Percentiles rank a stretch among this genome's conserved stretches.
phyloP scores from a whole-genome alignment of 2,888 invertebrate species.

The Sturmia bella region DNA sequence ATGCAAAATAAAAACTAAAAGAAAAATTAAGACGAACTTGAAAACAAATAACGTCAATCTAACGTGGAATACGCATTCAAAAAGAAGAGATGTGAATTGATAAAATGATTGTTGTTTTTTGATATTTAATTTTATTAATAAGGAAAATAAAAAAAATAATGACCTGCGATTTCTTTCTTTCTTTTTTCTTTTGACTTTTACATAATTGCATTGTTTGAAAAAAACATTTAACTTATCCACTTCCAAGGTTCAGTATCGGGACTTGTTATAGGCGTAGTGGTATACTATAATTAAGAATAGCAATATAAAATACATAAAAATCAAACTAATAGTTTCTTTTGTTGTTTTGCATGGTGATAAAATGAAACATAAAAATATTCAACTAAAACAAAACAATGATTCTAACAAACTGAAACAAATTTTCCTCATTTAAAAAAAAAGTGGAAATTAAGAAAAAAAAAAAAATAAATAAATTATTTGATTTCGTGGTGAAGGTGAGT shows the following conservation, averaged over 20 bases:
- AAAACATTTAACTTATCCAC: conserved; percentile 85
- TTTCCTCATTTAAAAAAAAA: not conserved
- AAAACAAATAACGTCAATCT: conserved; percentile 25
- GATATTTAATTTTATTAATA: conserved; percentile 55
- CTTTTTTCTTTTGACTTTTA: conserved; percentile 50
- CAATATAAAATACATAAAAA: conserved; percentile 65
- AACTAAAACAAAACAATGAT: too few relatives aligned
- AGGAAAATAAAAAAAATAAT: conserved; percentile 66
- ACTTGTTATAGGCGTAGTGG: conserved; percentile 90
- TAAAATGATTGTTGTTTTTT: conserved; percentile 69
- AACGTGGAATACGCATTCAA: conserved; percentile 65
- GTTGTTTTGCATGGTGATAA: conserved; percentile 12
- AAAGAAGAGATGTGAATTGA: conserved; percentile 46
- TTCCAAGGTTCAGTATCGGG: conserved; percentile 95
- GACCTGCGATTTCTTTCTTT: conserved; percentile 56
- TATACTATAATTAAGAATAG: conserved; percentile 85
- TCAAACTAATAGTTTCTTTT: conserved; percentile 34
- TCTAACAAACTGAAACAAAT: not conserved
- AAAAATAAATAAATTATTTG: conserved; percentile 12
- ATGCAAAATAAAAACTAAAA: conserved; percentile 54
- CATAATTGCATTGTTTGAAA: conserved; percentile 74
- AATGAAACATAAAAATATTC: not conserved
- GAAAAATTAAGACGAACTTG: conserved; percentile 11
- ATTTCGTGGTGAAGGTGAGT: conserved; percentile 37
- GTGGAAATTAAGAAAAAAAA: not conserved